phyloP scores from a whole-genome alignment of 2,113 vertebrate genomes.

The Chloropsis hardwickii region DNA sequence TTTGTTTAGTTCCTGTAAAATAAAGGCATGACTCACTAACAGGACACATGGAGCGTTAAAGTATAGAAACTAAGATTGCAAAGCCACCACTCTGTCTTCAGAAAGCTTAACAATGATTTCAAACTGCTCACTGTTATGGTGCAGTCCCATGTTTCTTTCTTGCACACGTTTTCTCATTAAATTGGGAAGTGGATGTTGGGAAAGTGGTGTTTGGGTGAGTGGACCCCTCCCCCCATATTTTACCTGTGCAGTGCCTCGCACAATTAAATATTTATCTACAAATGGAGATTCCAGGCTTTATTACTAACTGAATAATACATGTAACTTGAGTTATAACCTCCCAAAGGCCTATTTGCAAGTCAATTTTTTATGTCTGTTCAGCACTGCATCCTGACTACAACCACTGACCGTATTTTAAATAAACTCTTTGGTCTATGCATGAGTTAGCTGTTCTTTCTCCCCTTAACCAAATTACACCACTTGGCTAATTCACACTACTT shows the following conservation, averaged over 20 bases:
- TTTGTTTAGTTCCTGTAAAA: not conserved
- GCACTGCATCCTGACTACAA: not conserved
- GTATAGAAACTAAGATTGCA: not conserved
- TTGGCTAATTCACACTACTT: not conserved
- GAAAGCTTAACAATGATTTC: not conserved
- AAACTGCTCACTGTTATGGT: not conserved
- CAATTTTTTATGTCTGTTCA: not conserved
- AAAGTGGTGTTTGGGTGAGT: not conserved
- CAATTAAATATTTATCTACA: conserved; percentile 53
- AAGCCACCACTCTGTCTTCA: not conserved
- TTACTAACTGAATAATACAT: conserved; percentile 35
- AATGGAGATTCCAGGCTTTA: conserved; percentile 16
- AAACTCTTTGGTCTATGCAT: not conserved
- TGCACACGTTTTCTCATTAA: not conserved
- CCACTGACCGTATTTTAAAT: not conserved
- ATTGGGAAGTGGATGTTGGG: not conserved
- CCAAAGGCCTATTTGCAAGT: not conserved
- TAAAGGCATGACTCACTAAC: not conserved
- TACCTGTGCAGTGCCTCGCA: not conserved
- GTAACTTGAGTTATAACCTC: not conserved
- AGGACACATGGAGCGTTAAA: not conserved
- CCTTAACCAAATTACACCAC: not conserved
- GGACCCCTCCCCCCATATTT: not conserved
- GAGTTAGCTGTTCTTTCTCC: not conserved
- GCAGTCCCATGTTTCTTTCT: not conserved